Base-by-base conservation (phyloP, 2,888 invertebrate genomes). In the Graphium colonna region DNA sequence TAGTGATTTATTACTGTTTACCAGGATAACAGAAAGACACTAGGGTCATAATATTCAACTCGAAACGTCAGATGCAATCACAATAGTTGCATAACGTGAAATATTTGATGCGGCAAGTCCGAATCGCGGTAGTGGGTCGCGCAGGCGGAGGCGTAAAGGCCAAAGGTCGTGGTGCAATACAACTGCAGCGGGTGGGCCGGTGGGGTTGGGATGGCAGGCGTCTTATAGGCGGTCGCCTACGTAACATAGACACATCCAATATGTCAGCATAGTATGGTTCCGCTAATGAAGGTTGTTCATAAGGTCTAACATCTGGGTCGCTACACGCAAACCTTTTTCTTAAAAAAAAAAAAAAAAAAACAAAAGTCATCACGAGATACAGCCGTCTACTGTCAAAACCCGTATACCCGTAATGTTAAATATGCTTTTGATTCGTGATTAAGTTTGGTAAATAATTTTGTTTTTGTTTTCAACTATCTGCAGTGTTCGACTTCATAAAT, bases 201-300 rank as follows among this genome's bases (percentile, higher is more conserved):
- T 63, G 55, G 67, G 68, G 59, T 57, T 59, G 58, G 58, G 72
- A 70, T 70, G 63, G 62, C 61, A 67, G 73, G 71, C 68, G 71
- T 67, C 66, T 65, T 60, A 64, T 59, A 64, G 75, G 68, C 63
- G 68, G 43, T 49, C 51, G 51, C 39, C 51, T 46, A 58, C 62
- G 26, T 21, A 62, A 64, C 51, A 57, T 64, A 66, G 63, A 46
- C 54, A 57, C 58, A 61, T 55, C 60, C 18, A 44, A 39, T 28
- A 31, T 47, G 33, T 40, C 57, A 10, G 60, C 69, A 68, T 68
- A 69, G 5, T 67, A 66, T 62, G 72, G 73, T 79, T 79, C 80
- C 76, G 77, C 77, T 76, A 73, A 77, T 72, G 70, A 71, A 86
- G 84, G 83, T 79, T 82, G 78, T 69, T 74, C 71, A 75, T 79